These are phyloP conservation scores for Megalopta genalis DNA, from an alignment of 1,140 invertebrate genomes.

Conservation along the genomic window DNA sequence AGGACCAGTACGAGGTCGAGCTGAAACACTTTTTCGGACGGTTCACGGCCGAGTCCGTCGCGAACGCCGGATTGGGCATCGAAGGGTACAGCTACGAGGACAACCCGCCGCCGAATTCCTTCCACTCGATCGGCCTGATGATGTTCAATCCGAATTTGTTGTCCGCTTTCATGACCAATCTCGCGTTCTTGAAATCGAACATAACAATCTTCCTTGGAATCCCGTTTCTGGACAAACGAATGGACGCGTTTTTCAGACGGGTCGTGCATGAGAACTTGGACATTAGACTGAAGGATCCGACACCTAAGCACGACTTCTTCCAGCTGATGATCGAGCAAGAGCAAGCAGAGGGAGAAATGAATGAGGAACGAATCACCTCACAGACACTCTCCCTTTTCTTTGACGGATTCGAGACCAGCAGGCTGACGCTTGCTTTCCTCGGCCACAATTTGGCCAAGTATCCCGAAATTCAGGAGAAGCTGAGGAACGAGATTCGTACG, in stretches of 20 bases:
- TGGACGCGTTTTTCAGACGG: constrained; percentile 50
- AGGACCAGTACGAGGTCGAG: constrained; percentile 57
- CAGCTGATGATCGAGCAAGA: constrained; percentile 55
- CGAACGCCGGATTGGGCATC: constrained; percentile 78
- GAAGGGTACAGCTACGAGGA: constrained; percentile 60
- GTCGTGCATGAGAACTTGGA: constrained; percentile 38
- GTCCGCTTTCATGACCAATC: neutral
- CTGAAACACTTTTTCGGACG: constrained; percentile 70
- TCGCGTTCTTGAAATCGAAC: neutral
- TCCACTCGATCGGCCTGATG: constrained; percentile 50
- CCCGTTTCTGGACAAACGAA: constrained; percentile 13
- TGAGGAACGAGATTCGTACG: constrained; percentile 44
- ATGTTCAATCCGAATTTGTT: constrained; percentile 48
- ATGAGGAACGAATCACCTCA: neutral
- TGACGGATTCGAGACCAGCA: constrained; percentile 55
- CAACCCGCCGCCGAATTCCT: constrained; percentile 5
- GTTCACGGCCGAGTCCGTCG: constrained; percentile 80
- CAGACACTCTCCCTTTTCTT: constrained; percentile 57
- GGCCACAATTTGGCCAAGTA: constrained; percentile 34
- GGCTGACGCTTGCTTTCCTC: constrained; percentile 28
- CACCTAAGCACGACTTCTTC: constrained; percentile 59
- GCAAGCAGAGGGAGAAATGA: constrained; percentile 41
- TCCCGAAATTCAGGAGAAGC: constrained; percentile 50
- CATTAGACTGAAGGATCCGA: constrained; percentile 8
- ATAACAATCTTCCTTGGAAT: constrained; percentile 9